Percentiles rank a stretch among this genome's conserved stretches.
These are phyloP conservation scores for Virgularia gustaviana DNA, from an alignment of 92 coral and sea anemone species.

Conservation along the genomic window DNA sequence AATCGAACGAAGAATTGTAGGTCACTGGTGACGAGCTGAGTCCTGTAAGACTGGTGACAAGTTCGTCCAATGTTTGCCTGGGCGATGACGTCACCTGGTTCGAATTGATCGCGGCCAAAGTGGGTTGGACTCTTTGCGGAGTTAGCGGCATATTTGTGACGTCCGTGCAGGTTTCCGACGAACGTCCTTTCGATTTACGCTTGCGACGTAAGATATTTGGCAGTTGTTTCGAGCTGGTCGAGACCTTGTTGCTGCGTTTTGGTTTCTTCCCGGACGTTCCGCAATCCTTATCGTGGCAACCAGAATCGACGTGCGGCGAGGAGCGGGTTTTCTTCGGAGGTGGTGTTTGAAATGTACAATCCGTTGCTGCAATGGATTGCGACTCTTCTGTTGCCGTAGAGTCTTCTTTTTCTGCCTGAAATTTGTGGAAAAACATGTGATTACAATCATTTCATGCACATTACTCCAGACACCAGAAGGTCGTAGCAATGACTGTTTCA, in stretches of 20 bases:
- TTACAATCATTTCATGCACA: no score
- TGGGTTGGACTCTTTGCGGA: slow-evolving; percentile 66
- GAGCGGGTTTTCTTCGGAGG: background rate
- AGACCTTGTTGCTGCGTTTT: background rate
- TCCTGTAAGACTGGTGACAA: slow-evolving; percentile 29
- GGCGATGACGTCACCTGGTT: slow-evolving; percentile 44
- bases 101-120: slow-evolving; percentile 87
- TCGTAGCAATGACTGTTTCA: no score
- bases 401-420: no score
- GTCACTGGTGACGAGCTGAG: slow-evolving; percentile 60
- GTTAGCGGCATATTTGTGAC: slow-evolving; percentile 38
- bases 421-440: no score
- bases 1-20: slow-evolving; percentile 41
- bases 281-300: background rate
- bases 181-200: slow-evolving; percentile 29
- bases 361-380: no score
- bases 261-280: background rate
- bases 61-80: slow-evolving; percentile 19
- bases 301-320: no score
- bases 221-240: background rate
- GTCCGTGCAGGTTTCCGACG: background rate
- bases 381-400: no score
- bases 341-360: no score
- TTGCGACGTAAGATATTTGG: slow-evolving; percentile 31
- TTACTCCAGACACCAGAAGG: no score